Evolutionary conservation across 1,140 invertebrate genomes (phyloP).

Genomic region (Solenopsis invicta): DNA sequence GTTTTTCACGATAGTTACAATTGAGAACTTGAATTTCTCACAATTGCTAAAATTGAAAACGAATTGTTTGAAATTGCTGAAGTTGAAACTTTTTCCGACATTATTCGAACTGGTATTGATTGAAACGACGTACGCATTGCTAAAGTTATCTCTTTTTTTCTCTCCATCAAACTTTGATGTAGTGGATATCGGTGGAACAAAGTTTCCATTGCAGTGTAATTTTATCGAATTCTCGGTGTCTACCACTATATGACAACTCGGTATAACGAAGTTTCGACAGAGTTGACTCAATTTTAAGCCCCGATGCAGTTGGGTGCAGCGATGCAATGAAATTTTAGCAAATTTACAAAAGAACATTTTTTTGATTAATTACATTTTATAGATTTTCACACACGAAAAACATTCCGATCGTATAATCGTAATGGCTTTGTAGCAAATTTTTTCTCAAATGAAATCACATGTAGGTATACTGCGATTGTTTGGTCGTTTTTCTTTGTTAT

Average conservation of each 20-base stretch:
- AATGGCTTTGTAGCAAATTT: background rate
- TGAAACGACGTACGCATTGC: slow-evolving; percentile 24
- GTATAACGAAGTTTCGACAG: slow-evolving; percentile 33
- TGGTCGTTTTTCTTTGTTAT: background rate
- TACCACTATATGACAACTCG: slow-evolving; percentile 22
- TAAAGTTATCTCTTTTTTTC: slow-evolving; percentile 12
- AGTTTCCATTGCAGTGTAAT: slow-evolving; percentile 57
- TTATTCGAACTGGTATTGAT: slow-evolving; percentile 55
- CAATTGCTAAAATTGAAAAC: slow-evolving; percentile 26
- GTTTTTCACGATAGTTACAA: background rate
- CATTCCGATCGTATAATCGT: background rate
- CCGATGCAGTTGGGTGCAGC: background rate
- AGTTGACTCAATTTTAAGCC: slow-evolving; percentile 35
- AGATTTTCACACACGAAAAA: slow-evolving; percentile 4
- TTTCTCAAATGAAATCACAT: background rate
- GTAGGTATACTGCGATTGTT: background rate
- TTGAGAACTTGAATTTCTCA: slow-evolving; percentile 1
- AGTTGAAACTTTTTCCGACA: slow-evolving; percentile 32
- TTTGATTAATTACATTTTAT: background rate
- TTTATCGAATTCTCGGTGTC: slow-evolving; percentile 35
- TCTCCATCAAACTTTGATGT: slow-evolving; percentile 37
- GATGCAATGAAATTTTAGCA: background rate
- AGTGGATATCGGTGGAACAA: slow-evolving; percentile 38
- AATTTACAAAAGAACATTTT: slow-evolving; percentile 4
- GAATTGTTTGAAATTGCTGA: slow-evolving; percentile 7